Evolutionary conservation across 2,888 invertebrate genomes (phyloP), one percentile per base, ranked within the genome.

Genomic region (Pyrrhosoma nymphula): DNA sequence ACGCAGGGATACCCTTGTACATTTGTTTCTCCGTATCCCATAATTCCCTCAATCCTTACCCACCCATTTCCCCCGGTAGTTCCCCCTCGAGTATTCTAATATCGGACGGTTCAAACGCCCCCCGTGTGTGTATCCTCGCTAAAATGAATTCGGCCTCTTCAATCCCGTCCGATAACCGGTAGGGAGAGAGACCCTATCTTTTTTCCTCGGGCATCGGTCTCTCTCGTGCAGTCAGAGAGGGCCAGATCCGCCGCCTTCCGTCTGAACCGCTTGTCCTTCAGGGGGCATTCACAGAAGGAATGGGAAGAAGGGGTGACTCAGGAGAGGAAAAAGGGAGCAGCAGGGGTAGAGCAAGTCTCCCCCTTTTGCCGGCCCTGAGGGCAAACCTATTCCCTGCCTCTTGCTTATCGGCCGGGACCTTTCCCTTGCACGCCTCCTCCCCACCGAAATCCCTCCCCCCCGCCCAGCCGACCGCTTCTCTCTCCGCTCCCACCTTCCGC

Each of bases 91-190:
- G 30, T 18, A 35, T 82, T 82, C 82, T 82, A 82, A 82, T 35
- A 82, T 35, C 30, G 82, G 35, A 82, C 82, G 30, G 30, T 16
- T 16, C 82, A 35, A 35, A 35, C 35, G 18, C 35, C 47, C 47
- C 47, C 47, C 47, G 60, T 18, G 82, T 69, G 35, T 82, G 35
- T 82, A 82, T 82, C 35, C 82, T 35, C 82, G 82, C 6, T 14
- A 35, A 82, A 82, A 35, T 82, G 82, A 82, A 82, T 82, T 82
- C 82, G 82, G 18, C 26, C 30, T 82, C 82, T 82, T 35, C 82
- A 82, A 82, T 82, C 26, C 82, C 35, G 82, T 35, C 82, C 82
- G 82, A 82, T 82, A 82, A 82, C 82, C 30, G 82, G 82, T 82
- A 26, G 16, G 18, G 26, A 30, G 14, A 14, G n/a, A 69, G 23